phyloP scores from a whole-genome alignment of 2,888 invertebrate genomes.

The Lacanobia oleracea region DNA sequence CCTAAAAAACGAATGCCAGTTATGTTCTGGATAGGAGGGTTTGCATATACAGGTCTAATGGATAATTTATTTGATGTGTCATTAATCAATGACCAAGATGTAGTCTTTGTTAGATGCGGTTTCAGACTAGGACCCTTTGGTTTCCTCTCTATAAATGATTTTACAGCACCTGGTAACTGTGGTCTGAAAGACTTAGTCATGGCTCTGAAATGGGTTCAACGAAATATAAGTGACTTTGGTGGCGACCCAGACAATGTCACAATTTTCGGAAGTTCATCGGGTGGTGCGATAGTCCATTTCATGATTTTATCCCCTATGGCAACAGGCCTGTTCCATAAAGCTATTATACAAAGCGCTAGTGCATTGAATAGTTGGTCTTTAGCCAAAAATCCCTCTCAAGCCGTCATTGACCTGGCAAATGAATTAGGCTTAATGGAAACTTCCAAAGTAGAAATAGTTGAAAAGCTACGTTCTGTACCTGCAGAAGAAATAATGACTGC shows the following conservation, averaged over 20 bases:
- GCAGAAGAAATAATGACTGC: conserved; percentile 76
- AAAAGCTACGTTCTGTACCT: conserved; percentile 75
- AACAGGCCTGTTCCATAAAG: conserved; percentile 85
- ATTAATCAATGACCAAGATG: conserved; percentile 77
- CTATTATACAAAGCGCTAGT: conserved; percentile 85
- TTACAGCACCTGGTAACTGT: conserved; percentile 85
- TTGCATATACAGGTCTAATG: conserved; percentile 73
- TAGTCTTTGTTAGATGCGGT: conserved; percentile 85
- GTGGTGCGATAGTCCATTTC: conserved; percentile 85
- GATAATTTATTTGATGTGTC: conserved; percentile 81
- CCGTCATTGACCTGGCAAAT: conserved; percentile 77
- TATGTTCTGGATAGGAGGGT: conserved; percentile 89
- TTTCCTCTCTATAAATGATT: conserved; percentile 84
- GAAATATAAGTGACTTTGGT: conserved; percentile 83
- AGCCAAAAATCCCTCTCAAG: conserved; percentile 78
- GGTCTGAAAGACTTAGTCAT: conserved; percentile 86
- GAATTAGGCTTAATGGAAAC: conserved; percentile 76
- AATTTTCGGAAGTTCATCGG: conserved; percentile 86
- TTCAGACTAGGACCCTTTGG: conserved; percentile 87
- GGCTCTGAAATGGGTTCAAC: conserved; percentile 86
- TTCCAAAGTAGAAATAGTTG: conserved; percentile 78
- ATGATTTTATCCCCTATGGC: conserved; percentile 88
- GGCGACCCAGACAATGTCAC: conserved; percentile 87
- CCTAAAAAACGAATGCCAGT: conserved; percentile 83
- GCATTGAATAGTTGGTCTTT: conserved; percentile 85